Evolutionary conservation across 1,140 invertebrate genomes (phyloP), one percentile per base, ranked within the genome.

Genomic region (Hormaphis cornu): DNA sequence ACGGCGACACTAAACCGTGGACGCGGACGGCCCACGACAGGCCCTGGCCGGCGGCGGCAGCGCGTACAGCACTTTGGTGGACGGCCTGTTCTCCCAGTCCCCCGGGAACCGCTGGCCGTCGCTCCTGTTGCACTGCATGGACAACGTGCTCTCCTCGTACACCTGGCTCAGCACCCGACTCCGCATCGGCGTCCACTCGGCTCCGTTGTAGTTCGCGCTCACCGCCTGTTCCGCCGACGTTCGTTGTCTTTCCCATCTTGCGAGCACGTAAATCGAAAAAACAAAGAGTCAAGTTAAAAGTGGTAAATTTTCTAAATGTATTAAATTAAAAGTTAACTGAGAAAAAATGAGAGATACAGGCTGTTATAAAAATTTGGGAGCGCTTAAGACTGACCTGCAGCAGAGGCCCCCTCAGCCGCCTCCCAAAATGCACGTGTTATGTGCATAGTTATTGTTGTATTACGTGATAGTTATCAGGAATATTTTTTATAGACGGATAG

Each of bases 121-220:
- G 3, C 91, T 95, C 75, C 86, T 85, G 79, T 97, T 97, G 77
- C 95, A 98, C 76, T 97, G 93, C 91, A 97, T 95, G 54, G 92
- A 93, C 52, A 98, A 83, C 22, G 93, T 89, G 2, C 93, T 86
- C 72, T 87, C 85, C n/a, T 84, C 81, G 76, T 95, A 97, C 14
- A 96, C 83, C 61, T 86, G 83, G 28, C 86, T 80, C 28, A 97
- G 79, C 16, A 93, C 80, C 48, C 84, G 79, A 0, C 86, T 81
- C 22, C 89, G 83, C 44, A 91, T 81, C 54, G 86, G 87, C 9
- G 84, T 93, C 94, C 94, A 97, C 18, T 87, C 79, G 53, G 97
- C 90, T 3, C 85, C 81, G 42, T 85, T 79, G 76, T 95, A 97
- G 79, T 95, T 94, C 5, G 82, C 79, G 0, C 88, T 87, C 70